Evolutionary conservation across 2,888 invertebrate genomes (phyloP).

Genomic region (Lamproptera curius): DNA sequence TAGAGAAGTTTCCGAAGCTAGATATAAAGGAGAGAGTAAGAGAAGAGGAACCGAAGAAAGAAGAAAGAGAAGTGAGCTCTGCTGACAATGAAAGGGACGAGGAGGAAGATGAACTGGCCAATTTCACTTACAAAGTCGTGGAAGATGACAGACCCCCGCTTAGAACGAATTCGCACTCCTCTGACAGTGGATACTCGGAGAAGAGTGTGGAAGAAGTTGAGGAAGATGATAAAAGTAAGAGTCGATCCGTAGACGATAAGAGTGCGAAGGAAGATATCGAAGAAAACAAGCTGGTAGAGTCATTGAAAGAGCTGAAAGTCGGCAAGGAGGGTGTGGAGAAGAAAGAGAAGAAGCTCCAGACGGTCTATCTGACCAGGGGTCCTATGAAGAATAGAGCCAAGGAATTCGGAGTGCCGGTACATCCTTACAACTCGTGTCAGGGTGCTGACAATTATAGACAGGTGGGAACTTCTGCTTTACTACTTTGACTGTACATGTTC

Average conservation of each 20-base stretch:
- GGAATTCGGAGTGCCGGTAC: slow-evolving; percentile 18
- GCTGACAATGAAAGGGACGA: slow-evolving; percentile 30
- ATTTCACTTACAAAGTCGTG: slow-evolving; percentile 47
- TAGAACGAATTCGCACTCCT: slow-evolving; percentile 53
- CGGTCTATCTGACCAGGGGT: slow-evolving; percentile 33
- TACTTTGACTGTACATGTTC: no score
- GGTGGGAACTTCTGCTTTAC: slow-evolving; percentile 22
- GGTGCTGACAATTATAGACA: slow-evolving; percentile 25
- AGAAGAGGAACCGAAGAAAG: slow-evolving; percentile 29
- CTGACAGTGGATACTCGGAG: slow-evolving; percentile 61
- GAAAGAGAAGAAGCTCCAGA: slow-evolving; percentile 41
- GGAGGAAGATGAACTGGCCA: slow-evolving; percentile 36
- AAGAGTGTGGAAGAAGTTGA: slow-evolving; percentile 26
- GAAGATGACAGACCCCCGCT: slow-evolving; percentile 36
- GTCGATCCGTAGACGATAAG: no score
- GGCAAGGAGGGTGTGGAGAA: slow-evolving; percentile 32
- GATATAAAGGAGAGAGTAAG: slow-evolving; percentile 28
- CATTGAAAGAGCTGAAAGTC: slow-evolving; percentile 32
- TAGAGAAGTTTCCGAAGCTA: slow-evolving; percentile 42
- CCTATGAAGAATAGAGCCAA: slow-evolving; percentile 31
- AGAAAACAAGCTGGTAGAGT: slow-evolving; percentile 24
- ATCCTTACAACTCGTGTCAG: slow-evolving; percentile 26
- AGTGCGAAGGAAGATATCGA: slow-evolving; percentile 23
- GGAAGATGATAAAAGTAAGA: no score
- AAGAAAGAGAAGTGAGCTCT: slow-evolving; percentile 37